Base-by-base conservation (phyloP, 2,888 invertebrate species). In the Lasioglossum malachurum region DNA sequence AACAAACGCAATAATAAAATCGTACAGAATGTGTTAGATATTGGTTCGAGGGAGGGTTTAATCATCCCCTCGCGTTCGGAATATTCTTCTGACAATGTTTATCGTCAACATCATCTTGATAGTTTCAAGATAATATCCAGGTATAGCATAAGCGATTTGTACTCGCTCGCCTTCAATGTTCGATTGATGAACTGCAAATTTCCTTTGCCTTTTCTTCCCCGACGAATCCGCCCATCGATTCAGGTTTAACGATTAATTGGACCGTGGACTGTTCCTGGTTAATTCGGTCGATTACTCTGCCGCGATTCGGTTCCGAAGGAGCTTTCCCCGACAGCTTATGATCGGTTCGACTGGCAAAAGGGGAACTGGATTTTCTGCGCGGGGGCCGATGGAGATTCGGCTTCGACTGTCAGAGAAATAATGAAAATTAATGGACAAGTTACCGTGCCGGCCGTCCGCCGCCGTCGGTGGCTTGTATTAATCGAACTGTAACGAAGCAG, bases 391-490 rank as follows among this genome's bases (percentile, higher is more conserved):
- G 41, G 67, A n/a, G 41, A 67, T 60, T 60, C 60, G 31, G 41
- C 35, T 27, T 19, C 35, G 53, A 10, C 74, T 35, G 75, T 41
- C 23, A 75, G 72, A 10, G 75, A 82, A 78, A 78, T 69, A 76
- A 87, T 82, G 86, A 81, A 81, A 87, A 81, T 82, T 87, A 87
- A 86, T 87, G 84, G 76, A 69, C 75, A 86, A 72, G 57, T 49
- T 79, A 78, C 77, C 64, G 75, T 60, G 80, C 78, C 80, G 82
- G 64, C 46, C 53, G 77, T 19, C 23, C 23, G 49, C 49, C 53
- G 53, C 23, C 49, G n/a, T 10, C 8, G 7, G 53, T 53, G 87
- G 78, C 74, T 38, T 80, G 46, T 75, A 74, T 87, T 87, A 86
- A 87, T 87, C 82, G 78, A 79, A 75, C 81, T 82, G 75, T 71